Percentiles rank a stretch among this genome's conserved stretches.
These are phyloP conservation scores for Agrochola lota DNA, from an alignment of 2,888 invertebrate species.

Conservation along the genomic window DNA sequence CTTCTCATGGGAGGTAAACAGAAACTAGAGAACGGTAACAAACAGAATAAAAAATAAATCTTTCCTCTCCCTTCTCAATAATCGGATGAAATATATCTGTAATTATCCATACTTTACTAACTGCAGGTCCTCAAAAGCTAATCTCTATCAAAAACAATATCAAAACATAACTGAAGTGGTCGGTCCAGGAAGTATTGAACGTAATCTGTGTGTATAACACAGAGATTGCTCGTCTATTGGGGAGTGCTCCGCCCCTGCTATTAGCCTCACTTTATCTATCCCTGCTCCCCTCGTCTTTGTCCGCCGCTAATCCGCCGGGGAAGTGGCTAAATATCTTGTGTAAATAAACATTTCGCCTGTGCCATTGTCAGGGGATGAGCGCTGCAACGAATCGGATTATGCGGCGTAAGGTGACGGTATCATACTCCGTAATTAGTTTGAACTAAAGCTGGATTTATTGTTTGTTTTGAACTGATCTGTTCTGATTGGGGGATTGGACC, in stretches of 20 bases:
- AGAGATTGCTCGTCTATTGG: conserved; percentile 80
- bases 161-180: conserved; percentile 57
- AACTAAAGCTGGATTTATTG: conserved; percentile 78
- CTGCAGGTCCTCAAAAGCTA: conserved; percentile 6
- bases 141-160: conserved; percentile 63
- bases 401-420: conserved; percentile 82
- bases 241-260: conserved; percentile 85
- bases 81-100: neutral
- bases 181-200: conserved; percentile 65
- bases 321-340: conserved; percentile 90
- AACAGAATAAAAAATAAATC: neutral
- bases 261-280: conserved; percentile 86
- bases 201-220: conserved; percentile 85
- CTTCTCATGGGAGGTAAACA: neutral
- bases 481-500: conserved; percentile 12
- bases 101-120: neutral
- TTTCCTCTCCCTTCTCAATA: neutral
- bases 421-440: conserved; percentile 82
- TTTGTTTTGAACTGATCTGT: conserved; percentile 44
- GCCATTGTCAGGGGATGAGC: conserved; percentile 85
- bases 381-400: conserved; percentile 87
- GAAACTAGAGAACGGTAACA: neutral
- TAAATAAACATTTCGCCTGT: conserved; percentile 89
- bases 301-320: conserved; percentile 88
- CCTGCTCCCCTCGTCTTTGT: conserved; percentile 83